These are phyloP conservation scores for Linepithema humile DNA, from an alignment of 1,140 invertebrate genomes.

Conservation along the genomic window DNA sequence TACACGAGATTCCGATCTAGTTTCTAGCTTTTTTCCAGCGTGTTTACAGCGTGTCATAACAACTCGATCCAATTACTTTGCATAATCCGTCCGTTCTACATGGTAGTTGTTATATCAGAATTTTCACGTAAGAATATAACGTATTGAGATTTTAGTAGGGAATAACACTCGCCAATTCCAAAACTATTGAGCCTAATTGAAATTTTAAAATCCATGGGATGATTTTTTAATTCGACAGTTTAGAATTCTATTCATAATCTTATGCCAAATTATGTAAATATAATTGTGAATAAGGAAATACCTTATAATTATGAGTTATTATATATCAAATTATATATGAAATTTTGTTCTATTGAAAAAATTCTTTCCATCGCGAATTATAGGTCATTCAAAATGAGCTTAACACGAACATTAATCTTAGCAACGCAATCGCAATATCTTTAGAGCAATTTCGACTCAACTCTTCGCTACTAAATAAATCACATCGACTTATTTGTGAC, in stretches of 20 bases:
- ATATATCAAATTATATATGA: background rate
- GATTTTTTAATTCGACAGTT: background rate
- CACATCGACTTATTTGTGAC: background rate
- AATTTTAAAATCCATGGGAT: background rate
- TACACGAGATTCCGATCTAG: slow-evolving; percentile 4
- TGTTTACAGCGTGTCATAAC: slow-evolving; percentile 6
- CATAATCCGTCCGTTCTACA: background rate
- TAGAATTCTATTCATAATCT: background rate
- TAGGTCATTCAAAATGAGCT: slow-evolving; percentile 15
- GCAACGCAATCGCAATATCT: background rate
- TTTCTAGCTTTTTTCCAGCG: background rate
- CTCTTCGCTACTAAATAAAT: slow-evolving; percentile 17
- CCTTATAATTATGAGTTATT: background rate
- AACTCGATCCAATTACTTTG: slow-evolving; percentile 40
- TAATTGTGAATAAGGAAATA: background rate
- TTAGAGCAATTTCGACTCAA: background rate
- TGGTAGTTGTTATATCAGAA: slow-evolving; percentile 6
- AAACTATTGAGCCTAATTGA: background rate
- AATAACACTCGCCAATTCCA: background rate
- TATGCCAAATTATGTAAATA: background rate
- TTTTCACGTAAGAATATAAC: background rate
- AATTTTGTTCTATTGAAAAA: background rate
- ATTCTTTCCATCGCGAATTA: background rate
- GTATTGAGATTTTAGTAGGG: background rate
- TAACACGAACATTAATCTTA: background rate